Percentiles rank a stretch among this genome's conserved stretches.
These are phyloP conservation scores for Cacoxenus indagator DNA, from an alignment of 2,888 invertebrate genomes.

Conservation along the genomic window DNA sequence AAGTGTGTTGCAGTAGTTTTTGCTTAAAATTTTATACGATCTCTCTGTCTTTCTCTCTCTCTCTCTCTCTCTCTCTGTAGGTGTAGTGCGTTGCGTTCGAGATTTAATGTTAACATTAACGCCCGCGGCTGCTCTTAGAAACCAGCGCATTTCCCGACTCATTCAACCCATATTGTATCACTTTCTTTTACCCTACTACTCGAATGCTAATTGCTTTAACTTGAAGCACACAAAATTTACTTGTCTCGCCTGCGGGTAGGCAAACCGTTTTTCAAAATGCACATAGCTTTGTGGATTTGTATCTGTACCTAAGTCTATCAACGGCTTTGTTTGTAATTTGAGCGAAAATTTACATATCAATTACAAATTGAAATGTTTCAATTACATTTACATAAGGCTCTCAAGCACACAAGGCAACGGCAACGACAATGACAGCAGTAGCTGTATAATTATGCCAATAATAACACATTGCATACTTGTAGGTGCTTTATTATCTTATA, in stretches of 20 bases:
- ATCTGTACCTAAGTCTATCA: no score
- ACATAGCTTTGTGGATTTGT: not conserved
- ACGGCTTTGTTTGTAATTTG: not conserved
- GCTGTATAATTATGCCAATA: slow-evolving; percentile 1
- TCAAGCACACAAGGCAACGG: not conserved
- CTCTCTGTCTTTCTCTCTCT: not conserved
- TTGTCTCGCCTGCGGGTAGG: not conserved
- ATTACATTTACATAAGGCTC: not conserved
- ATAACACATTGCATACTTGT: not conserved
- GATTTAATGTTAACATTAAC: not conserved
- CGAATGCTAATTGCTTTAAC: slow-evolving; percentile 5
- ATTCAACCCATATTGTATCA: not conserved
- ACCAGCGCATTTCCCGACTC: not conserved
- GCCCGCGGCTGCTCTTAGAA: not conserved
- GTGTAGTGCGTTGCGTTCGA: not conserved
- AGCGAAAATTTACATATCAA: slow-evolving; percentile 8
- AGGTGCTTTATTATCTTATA: not conserved
- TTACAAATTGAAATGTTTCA: slow-evolving; percentile 14
- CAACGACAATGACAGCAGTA: not conserved
- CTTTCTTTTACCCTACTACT: not conserved
- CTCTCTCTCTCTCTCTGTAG: not conserved
- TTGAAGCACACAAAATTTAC: not conserved
- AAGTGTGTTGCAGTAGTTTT: not conserved
- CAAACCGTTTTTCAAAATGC: not conserved
- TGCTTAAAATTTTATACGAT: not conserved